These are phyloP conservation scores for Spea multiplicata DNA, from an alignment of 2,113 vertebrate genomes.

Conservation along the genomic window DNA sequence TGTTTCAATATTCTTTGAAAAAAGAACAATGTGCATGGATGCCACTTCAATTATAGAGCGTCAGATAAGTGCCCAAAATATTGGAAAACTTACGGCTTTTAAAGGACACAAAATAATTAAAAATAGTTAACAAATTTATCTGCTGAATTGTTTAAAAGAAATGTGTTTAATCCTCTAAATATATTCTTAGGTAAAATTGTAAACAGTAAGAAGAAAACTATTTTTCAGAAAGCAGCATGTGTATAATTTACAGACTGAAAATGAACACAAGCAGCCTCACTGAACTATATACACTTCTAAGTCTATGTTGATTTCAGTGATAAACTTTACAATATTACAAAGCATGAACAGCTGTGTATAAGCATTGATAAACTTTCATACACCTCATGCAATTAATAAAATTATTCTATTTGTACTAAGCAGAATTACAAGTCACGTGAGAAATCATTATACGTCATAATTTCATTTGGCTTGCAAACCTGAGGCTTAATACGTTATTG, in stretches of 20 bases:
- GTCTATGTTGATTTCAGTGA: neutral
- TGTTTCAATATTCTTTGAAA: too few species aligned
- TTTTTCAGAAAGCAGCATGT: neutral
- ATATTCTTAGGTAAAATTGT: neutral
- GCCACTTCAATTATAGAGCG: too few species aligned
- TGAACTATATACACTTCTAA: neutral
- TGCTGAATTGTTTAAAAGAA: neutral
- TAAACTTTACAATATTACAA: neutral
- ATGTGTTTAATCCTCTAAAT: slow-evolving; percentile 2
- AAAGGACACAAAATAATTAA: too few species aligned
- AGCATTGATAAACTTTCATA: neutral
- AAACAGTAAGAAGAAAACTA: neutral
- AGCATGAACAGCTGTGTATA: neutral
- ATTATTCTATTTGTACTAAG: too few species aligned
- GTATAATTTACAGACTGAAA: neutral
- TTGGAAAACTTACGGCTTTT: too few species aligned
- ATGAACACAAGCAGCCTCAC: neutral
- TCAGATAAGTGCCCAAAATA: too few species aligned
- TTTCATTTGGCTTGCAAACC: too few species aligned
- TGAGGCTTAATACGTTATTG: too few species aligned
- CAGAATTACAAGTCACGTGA: too few species aligned
- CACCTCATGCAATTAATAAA: too few species aligned
- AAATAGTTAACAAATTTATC: neutral
- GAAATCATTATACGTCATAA: too few species aligned
- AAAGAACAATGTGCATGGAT: too few species aligned